phyloP scores from a whole-genome alignment of 64 coral and sea anemone species.

The Cladopsammia gracilis region DNA sequence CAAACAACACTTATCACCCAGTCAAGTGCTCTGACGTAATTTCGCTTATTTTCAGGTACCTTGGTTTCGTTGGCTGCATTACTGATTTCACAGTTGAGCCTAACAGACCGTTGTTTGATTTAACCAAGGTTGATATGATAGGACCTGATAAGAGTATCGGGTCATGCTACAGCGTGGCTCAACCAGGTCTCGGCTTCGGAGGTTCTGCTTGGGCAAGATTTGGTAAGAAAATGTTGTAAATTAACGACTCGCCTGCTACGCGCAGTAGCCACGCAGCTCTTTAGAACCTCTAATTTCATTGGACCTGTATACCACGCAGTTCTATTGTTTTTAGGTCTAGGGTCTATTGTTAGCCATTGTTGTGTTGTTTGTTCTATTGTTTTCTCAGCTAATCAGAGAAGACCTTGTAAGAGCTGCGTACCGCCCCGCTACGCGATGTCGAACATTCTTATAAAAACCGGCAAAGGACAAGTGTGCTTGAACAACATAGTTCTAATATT shows the following conservation, averaged over 20 bases:
- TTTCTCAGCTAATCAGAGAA: too few species aligned
- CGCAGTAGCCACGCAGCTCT: too few species aligned
- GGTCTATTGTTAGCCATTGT: too few species aligned
- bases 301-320: too few species aligned
- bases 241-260: neutral
- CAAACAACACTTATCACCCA: neutral
- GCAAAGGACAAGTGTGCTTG: too few species aligned
- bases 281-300: too few species aligned
- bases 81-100: conserved; percentile 19
- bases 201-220: conserved; percentile 79
- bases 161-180: conserved; percentile 30
- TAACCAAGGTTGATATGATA: conserved; percentile 24
- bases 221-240: conserved; percentile 41
- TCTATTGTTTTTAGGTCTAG: too few species aligned
- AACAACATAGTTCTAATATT: too few species aligned
- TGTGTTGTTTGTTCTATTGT: too few species aligned
- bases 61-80: conserved; percentile 76
- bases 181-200: conserved; percentile 70
- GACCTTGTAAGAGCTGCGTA: too few species aligned
- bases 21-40: neutral
- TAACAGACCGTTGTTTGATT: conserved; percentile 27
- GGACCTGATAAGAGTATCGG: conserved; percentile 33
- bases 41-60: neutral
- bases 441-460: too few species aligned
- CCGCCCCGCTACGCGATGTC: too few species aligned